Percentiles rank a stretch among this genome's conserved stretches.
phyloP scores from a whole-genome alignment of 2,888 invertebrate genomes.

The Dioctria rufipes region DNA sequence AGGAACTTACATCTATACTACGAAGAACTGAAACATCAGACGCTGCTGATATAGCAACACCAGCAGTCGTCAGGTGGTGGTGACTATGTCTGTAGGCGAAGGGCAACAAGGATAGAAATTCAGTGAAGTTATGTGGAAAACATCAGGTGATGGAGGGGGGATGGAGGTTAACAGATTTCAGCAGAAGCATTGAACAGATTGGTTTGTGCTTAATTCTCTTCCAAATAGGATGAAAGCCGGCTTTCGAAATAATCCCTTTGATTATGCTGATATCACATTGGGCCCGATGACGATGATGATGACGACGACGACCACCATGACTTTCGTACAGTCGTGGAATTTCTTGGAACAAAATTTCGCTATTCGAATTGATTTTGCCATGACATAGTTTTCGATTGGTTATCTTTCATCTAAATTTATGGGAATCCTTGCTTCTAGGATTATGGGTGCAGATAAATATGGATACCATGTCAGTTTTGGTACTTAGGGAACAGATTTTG shows the following conservation, averaged over 20 bases:
- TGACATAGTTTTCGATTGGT: constrained; percentile 47
- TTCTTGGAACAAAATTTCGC: constrained; percentile 19
- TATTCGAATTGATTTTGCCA: constrained; percentile 41
- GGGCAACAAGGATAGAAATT: not conserved
- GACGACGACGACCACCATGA: not conserved
- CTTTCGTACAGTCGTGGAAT: constrained; percentile 15
- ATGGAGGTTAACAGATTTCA: constrained; percentile 47
- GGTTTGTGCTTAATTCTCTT: constrained; percentile 46
- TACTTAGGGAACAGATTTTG: no score
- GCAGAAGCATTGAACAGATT: constrained; percentile 49
- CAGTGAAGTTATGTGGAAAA: constrained; percentile 25
- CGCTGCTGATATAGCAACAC: no score
- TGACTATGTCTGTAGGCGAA: not conserved
- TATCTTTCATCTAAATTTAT: constrained; percentile 50
- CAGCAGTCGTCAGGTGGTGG: not conserved
- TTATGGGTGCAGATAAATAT: constrained; percentile 38
- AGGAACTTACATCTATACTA: no score
- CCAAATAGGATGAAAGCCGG: constrained; percentile 31
- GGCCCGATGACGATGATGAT: not conserved
- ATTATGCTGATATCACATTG: constrained; percentile 50
- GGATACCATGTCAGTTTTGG: not conserved
- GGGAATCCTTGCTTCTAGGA: constrained; percentile 25
- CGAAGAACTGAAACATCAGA: no score
- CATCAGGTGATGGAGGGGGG: constrained; percentile 13
- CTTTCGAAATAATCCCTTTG: constrained; percentile 36